Percentiles rank a stretch among this genome's conserved stretches.
Evolutionary conservation across 2,113 vertebrate genomes (phyloP).

Genomic region (Salvator merianae): DNA sequence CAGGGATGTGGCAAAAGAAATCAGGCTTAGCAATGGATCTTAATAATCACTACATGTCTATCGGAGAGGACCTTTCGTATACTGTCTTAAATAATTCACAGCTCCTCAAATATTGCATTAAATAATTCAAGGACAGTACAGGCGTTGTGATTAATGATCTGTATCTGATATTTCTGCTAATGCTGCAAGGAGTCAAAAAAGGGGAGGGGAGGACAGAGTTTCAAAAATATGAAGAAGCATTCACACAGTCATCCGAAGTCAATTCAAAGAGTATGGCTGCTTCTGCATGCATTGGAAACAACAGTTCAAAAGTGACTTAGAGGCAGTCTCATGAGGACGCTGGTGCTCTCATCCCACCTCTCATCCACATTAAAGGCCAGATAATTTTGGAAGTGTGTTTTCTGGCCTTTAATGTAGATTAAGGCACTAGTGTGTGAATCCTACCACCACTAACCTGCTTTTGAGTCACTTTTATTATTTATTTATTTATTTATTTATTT

Average conservation of each 20-base stretch:
- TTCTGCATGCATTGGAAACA: neutral
- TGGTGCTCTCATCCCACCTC: too few relatives aligned
- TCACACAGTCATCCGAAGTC: constrained; percentile 35
- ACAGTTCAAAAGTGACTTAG: neutral
- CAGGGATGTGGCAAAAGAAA: constrained; percentile 50
- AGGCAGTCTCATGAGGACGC: neutral
- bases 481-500: too few relatives aligned
- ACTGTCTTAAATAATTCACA: constrained; percentile 73
- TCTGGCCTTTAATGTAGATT: too few relatives aligned
- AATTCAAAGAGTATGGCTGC: constrained; percentile 31
- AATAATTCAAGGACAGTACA: constrained; percentile 72
- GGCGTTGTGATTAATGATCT: constrained; percentile 71
- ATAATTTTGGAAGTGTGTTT: too few relatives aligned
- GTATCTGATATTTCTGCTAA: constrained; percentile 72
- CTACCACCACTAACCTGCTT: too few relatives aligned
- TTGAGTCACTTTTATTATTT: too few relatives aligned
- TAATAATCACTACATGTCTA: constrained; percentile 71
- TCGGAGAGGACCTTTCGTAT: constrained; percentile 58
- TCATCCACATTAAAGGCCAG: too few relatives aligned
- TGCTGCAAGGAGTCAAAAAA: constrained; percentile 63
- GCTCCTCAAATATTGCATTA: constrained; percentile 62
- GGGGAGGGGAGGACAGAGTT: neutral
- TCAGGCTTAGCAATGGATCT: constrained; percentile 60
- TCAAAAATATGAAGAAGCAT: constrained; percentile 58
- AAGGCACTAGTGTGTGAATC: too few relatives aligned